Evolutionary conservation across 2,888 invertebrate species (phyloP).

Genomic region (Tholera decimalis): DNA sequence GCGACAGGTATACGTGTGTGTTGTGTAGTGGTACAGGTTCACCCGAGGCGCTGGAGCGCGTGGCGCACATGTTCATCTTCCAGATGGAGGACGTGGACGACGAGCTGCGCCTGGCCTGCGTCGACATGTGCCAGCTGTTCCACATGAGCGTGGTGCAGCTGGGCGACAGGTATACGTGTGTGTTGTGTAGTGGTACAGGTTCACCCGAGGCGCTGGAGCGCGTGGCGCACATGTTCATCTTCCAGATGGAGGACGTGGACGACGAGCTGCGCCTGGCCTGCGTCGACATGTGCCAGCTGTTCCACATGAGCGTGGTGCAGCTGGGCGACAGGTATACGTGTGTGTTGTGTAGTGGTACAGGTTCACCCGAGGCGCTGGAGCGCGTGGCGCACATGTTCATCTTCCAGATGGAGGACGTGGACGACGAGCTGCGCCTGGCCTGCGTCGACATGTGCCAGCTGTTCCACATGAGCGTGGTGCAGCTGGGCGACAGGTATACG

Average conservation of each 20-base stretch:
- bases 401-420: conserved; percentile 92
- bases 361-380: conserved; percentile 96
- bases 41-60: conserved; percentile 97
- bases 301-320: conserved; percentile 95
- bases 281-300: conserved; percentile 96
- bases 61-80: conserved; percentile 94
- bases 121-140: conserved; percentile 96
- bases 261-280: conserved; percentile 91
- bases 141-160: conserved; percentile 95
- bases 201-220: conserved; percentile 96
- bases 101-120: conserved; percentile 92
- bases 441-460: conserved; percentile 96
- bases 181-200: conserved; percentile 83
- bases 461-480: conserved; percentile 95
- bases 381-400: conserved; percentile 96
- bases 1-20: too few relatives aligned
- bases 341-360: conserved; percentile 71
- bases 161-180: too few relatives aligned
- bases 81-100: conserved; percentile 92
- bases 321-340: too few relatives aligned
- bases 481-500: too few relatives aligned
- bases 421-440: conserved; percentile 87
- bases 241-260: conserved; percentile 92
- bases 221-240: conserved; percentile 95
- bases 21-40: conserved; percentile 87